Conservation (phyloP, 1,140 invertebrate species). For the Lysiphlebus fabarum region DNA sequence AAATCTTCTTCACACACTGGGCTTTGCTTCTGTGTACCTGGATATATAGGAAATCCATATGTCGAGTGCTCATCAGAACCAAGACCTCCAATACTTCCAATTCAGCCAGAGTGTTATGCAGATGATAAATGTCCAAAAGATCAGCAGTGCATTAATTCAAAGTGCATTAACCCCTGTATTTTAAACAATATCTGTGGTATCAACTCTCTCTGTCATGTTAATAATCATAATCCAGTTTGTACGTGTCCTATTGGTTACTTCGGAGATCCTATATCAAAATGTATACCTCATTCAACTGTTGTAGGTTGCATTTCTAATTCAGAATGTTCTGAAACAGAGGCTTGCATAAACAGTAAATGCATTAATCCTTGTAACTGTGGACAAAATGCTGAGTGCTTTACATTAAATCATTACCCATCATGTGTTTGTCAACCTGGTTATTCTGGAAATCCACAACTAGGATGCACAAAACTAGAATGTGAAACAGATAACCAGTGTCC, state of each 20-base stretch:
- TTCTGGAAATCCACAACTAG: constrained; percentile 78
- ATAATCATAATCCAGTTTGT: constrained; percentile 72
- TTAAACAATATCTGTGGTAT: constrained; percentile 66
- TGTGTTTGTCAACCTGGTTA: constrained; percentile 75
- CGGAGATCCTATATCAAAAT: constrained; percentile 71
- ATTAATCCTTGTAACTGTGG: constrained; percentile 83
- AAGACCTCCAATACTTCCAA: constrained; percentile 49
- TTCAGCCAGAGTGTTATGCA: constrained; percentile 67
- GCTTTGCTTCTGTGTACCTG: constrained; percentile 73
- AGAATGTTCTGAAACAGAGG: constrained; percentile 74
- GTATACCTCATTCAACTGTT: constrained; percentile 65
- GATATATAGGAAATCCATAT: constrained; percentile 79
- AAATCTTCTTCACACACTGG: constrained; percentile 70
- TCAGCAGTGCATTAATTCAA: constrained; percentile 70
- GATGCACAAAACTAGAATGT: constrained; percentile 77
- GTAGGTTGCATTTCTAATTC: constrained; percentile 71
- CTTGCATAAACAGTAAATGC: constrained; percentile 76
- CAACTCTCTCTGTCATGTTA: constrained; percentile 74
- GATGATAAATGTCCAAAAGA: constrained; percentile 74
- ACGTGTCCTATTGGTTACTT: constrained; percentile 73
- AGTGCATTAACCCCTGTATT: constrained; percentile 76
- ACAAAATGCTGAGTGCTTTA: constrained; percentile 73
- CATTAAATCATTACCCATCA: constrained; percentile 76
- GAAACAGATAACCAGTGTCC: constrained; percentile 76
- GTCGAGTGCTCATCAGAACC: constrained; percentile 70